These are phyloP conservation scores for Ethmia dodecea DNA, from an alignment of 2,888 invertebrate species.

Conservation along the genomic window DNA sequence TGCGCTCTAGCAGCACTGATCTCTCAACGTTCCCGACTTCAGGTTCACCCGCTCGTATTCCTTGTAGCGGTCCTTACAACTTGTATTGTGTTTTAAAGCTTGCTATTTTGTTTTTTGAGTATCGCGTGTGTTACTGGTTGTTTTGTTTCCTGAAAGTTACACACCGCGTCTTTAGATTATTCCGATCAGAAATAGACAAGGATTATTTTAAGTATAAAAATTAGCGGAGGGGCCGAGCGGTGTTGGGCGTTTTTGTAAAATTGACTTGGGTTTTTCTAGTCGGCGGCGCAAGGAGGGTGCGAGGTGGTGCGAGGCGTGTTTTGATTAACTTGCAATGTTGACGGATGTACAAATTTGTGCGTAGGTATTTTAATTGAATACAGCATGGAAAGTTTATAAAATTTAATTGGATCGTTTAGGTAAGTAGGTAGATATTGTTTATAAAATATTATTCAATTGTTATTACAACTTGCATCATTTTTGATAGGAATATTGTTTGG, in stretches of 20 bases:
- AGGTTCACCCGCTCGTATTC: neutral
- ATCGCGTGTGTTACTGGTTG: constrained; percentile 35
- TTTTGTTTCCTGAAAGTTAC: constrained; percentile 39
- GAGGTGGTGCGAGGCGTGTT: constrained; percentile 30
- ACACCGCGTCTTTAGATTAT: neutral
- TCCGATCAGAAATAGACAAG: neutral
- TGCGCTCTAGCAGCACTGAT: neutral
- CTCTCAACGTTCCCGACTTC: neutral
- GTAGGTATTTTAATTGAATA: no score
- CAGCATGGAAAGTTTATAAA: no score
- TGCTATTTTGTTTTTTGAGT: constrained; percentile 31
- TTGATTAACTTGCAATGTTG: no score
- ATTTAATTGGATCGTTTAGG: no score
- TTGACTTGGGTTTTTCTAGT: constrained; percentile 19
- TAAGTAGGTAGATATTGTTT: no score
- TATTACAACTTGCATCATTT: no score
- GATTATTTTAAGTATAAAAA: neutral
- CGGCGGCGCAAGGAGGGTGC: constrained; percentile 26
- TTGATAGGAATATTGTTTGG: no score
- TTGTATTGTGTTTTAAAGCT: constrained; percentile 38
- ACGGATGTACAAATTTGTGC: no score
- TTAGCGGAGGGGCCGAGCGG: constrained; percentile 22
- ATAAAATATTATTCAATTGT: no score
- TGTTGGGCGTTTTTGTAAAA: constrained; percentile 18
- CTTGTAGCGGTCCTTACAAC: constrained; percentile 1